Conservation (phyloP, 2,888 invertebrate species). For the Galeopsomyia nigrocyanea region DNA sequence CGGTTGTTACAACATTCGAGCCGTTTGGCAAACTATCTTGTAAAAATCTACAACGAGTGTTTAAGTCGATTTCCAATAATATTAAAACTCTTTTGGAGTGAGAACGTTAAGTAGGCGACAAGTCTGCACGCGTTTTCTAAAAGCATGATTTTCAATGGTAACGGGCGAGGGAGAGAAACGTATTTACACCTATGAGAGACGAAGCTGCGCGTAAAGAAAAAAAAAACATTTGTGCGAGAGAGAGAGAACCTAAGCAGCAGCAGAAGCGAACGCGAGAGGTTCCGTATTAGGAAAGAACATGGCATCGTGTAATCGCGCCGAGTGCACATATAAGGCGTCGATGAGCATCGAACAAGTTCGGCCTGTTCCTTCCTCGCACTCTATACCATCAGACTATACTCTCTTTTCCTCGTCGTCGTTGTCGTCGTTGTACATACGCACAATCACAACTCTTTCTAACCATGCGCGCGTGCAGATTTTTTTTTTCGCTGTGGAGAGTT, state of each 20-base stretch:
- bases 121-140: slow-evolving; percentile 3
- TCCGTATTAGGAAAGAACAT: slow-evolving; percentile 58
- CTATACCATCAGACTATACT: neutral
- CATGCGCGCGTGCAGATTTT: neutral
- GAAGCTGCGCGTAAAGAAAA: neutral
- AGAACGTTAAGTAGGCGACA: neutral
- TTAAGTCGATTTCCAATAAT: too few relatives aligned
- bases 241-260: slow-evolving; percentile 52
- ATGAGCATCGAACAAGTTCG: slow-evolving; percentile 53
- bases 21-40: too few relatives aligned
- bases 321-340: slow-evolving; percentile 59
- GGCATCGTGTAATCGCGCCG: slow-evolving; percentile 58
- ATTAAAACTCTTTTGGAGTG: neutral
- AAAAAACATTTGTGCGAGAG: neutral
- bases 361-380: slow-evolving; percentile 35
- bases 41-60: too few relatives aligned
- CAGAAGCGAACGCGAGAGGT: slow-evolving; percentile 44
- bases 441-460: slow-evolving; percentile 13
- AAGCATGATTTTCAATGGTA: slow-evolving; percentile 5
- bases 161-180: slow-evolving; percentile 3
- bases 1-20: too few relatives aligned
- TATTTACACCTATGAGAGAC: slow-evolving; percentile 41
- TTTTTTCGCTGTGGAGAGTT: neutral
- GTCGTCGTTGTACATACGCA: neutral
- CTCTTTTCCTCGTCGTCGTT: neutral